Evolutionary conservation across 2,888 invertebrate species (phyloP).

Genomic region (Synergus itoensis): DNA sequence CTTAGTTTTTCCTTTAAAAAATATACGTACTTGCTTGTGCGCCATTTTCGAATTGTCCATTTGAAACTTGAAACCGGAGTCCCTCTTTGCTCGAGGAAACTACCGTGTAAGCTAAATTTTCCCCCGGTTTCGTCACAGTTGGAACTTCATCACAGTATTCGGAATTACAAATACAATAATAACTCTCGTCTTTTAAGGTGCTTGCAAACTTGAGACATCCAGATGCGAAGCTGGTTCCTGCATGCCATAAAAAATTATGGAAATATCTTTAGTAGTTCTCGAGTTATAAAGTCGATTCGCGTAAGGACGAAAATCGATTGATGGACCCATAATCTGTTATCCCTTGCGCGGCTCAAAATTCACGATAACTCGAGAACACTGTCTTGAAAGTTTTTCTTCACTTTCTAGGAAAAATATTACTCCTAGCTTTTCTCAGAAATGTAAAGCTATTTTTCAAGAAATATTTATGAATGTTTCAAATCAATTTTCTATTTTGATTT

Average conservation of each 20-base stretch:
- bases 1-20: neutral
- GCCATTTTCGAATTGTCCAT: neutral
- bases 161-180: conserved; percentile 25
- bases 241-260: neutral
- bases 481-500: neutral
- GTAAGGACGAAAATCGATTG: neutral
- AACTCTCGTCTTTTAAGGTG: conserved; percentile 1
- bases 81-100: conserved; percentile 22
- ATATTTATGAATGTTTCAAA: too few species aligned
- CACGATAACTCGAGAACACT: neutral
- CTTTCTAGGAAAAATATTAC: too few species aligned
- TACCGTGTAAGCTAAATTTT: conserved; percentile 8
- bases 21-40: conserved; percentile 10
- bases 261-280: neutral
- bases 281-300: neutral
- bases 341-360: neutral
- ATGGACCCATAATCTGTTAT: neutral
- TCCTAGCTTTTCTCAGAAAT: too few species aligned
- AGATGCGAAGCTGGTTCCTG: neutral
- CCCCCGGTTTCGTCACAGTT: neutral
- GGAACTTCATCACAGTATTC: conserved; percentile 27
- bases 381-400: too few species aligned
- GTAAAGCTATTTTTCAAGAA: too few species aligned
- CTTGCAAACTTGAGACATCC: conserved; percentile 14
- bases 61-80: conserved; percentile 24